Base-by-base conservation (phyloP, 2,797 vertebrate species). In the Xenops minutus region DNA sequence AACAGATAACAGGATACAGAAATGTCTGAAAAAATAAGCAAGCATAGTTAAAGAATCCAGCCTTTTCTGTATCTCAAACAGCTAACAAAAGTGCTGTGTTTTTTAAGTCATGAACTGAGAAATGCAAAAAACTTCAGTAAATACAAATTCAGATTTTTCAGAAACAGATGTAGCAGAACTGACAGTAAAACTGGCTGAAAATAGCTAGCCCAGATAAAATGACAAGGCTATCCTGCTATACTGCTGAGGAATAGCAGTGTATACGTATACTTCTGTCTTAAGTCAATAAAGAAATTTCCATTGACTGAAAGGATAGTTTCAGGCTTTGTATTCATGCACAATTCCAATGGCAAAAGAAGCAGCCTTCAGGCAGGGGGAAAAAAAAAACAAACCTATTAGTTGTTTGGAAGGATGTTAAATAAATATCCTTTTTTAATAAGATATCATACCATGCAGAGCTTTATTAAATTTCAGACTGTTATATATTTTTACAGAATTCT, bases 381-480 rank as follows among this genome's bases (percentile, higher is more conserved):
- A 77, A 37, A 43, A 43, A 43, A 63, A 58, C 64, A 51, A 92
- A 74, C 14, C 32, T 74, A 67, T 86, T 75, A 7, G 8, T 81
- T 81, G 24, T 43, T 78, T 79, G 73, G 44, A 77, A n/a, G n/a
- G 23, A 43, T 52, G 36, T 85, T 84, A 90, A 93, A 84, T 44
- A 94, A 95, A 76, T 84, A 79, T 32, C 29, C 41, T 29, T 83
- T 52, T 93, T 88, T 66, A 88, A 72, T 68, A 91, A 92, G n/a
- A 43, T 68, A 84, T 37, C n/a, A 49, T 81, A 49, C 11, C 29
- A 73, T 44, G 16, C 20, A 85, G 36, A 92, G 58, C 23, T 87
- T 32, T 73, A 84, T 84, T 90, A 66, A 59, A 86, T 79, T 92
- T 88, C 79, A 62, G 17, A 44, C 32, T 78, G 12, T 39, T 81